A percentile compares a stretch with the other conserved stretches of the same genome.
These are phyloP conservation scores for Anguilla rostrata DNA, from an alignment of 2,113 vertebrate species.

Conservation along the genomic window DNA sequence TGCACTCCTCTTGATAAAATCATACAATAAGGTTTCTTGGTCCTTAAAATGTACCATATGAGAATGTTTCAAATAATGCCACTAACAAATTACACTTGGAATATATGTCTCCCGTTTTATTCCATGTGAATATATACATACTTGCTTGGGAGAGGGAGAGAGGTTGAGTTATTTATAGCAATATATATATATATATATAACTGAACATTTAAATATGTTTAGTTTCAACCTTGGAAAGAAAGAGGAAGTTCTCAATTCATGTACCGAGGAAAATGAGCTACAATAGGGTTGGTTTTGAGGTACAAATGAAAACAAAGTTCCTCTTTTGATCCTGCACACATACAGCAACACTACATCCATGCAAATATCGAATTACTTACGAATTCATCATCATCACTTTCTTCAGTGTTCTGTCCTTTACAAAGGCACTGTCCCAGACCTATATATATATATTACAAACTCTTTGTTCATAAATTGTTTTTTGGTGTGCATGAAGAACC, in stretches of 20 bases:
- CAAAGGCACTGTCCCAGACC: neutral
- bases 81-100: slow-evolving; percentile 1
- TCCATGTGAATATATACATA: neutral
- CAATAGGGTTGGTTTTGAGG: slow-evolving; percentile 8
- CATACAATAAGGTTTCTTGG: slow-evolving; percentile 2
- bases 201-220: neutral
- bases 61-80: slow-evolving; percentile 5
- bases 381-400: neutral
- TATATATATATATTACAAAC: neutral
- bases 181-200: neutral
- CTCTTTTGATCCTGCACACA: slow-evolving; percentile 15
- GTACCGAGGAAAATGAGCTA: slow-evolving; percentile 15
- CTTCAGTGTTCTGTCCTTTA: neutral
- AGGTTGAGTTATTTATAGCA: neutral
- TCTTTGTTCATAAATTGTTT: neutral
- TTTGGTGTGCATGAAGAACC: neutral
- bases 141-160: neutral
- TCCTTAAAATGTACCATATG: neutral
- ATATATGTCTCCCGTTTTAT: neutral
- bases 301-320: slow-evolving; percentile 32
- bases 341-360: neutral
- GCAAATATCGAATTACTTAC: neutral
- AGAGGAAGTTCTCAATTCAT: neutral
- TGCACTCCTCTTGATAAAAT: slow-evolving; percentile 2
- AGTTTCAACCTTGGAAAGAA: neutral